Percentiles rank a stretch among this genome's conserved stretches.
These are phyloP conservation scores for Spodoptera littoralis DNA, from an alignment of 2,888 invertebrate species.

Conservation along the genomic window DNA sequence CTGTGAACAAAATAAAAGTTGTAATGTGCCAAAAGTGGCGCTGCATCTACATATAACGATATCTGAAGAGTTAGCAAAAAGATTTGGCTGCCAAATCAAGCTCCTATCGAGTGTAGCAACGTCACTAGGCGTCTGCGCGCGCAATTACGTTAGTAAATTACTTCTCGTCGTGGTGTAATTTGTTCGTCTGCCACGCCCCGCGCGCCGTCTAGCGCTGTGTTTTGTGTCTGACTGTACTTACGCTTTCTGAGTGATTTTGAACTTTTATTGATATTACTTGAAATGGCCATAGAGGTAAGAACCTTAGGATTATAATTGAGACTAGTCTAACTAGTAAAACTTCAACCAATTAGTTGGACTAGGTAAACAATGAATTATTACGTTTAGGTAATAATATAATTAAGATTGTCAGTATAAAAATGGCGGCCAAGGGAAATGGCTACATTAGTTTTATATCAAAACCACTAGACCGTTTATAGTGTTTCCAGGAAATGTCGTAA, in stretches of 20 bases:
- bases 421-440: slow-evolving; percentile 24
- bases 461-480: slow-evolving; percentile 43
- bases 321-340: too few relatives aligned
- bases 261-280: not conserved
- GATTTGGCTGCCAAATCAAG: slow-evolving; percentile 28
- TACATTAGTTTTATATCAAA: slow-evolving; percentile 42
- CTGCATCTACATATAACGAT: too few relatives aligned
- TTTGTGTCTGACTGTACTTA: slow-evolving; percentile 62
- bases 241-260: slow-evolving; percentile 11
- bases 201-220: slow-evolving; percentile 54
- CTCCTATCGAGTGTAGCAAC: slow-evolving; percentile 24
- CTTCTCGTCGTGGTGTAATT: slow-evolving; percentile 73
- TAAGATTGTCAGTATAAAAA: too few relatives aligned
- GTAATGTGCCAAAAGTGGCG: too few relatives aligned
- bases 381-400: too few relatives aligned
- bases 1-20: too few relatives aligned
- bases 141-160: slow-evolving; percentile 79
- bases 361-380: too few relatives aligned
- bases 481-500: slow-evolving; percentile 20
- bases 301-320: too few relatives aligned
- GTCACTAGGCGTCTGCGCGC: slow-evolving; percentile 60
- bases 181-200: slow-evolving; percentile 67
- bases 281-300: not conserved
- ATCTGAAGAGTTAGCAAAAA: slow-evolving; percentile 1
- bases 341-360: too few relatives aligned